Conservation (phyloP, 2,113 vertebrate genomes). For the human (Homo sapiens) region DNA sequence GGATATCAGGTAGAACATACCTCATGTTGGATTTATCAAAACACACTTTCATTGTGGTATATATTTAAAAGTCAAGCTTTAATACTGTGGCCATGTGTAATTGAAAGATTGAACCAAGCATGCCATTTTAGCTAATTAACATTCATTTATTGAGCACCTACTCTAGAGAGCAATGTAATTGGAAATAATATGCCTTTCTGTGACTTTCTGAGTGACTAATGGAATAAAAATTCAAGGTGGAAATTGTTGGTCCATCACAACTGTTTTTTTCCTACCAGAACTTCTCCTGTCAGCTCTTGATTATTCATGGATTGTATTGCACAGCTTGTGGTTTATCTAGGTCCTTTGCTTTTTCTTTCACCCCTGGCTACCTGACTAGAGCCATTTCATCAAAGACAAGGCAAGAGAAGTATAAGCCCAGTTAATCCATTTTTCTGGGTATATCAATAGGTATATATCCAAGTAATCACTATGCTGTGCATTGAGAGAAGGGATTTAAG, state of each 20-base stretch:
- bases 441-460: neutral
- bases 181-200: constrained; percentile 32
- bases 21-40: constrained; percentile 71
- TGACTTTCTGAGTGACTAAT: constrained; percentile 24
- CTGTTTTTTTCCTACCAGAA: neutral
- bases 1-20: constrained; percentile 96
- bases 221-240: constrained; percentile 32
- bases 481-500: neutral
- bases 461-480: neutral
- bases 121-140: neutral
- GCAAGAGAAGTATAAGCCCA: neutral
- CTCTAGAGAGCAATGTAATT: neutral
- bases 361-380: neutral
- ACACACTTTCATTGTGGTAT: neutral
- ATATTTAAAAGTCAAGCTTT: neutral
- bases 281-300: neutral
- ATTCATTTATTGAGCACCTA: neutral
- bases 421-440: neutral
- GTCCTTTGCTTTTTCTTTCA: constrained; percentile 15
- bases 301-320: neutral
- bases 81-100: neutral
- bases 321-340: neutral
- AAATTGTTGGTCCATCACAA: neutral
- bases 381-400: constrained; percentile 3
- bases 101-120: neutral